Base-by-base conservation (phyloP, 64 coral and sea anemone genomes). In the Dendrophyllia cribrosa region DNA sequence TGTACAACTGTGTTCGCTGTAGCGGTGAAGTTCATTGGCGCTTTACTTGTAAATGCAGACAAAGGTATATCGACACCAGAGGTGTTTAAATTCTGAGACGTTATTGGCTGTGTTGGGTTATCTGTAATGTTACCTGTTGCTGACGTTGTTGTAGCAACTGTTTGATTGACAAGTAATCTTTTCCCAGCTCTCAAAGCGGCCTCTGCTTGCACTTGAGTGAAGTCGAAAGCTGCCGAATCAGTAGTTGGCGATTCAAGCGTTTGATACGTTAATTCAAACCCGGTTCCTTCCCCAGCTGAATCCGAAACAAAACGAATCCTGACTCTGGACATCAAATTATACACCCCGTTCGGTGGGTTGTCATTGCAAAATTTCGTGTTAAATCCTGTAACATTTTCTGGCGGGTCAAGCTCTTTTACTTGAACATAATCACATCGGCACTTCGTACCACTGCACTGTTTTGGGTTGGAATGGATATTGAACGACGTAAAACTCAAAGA, bases 351-450 rank as follows among this genome's bases (percentile, higher is more conserved):
- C 15, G 58, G 78, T 3, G 58, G 78, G 34, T 63, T 63, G 43
- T 63, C 59, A 15, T 82, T 62, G 34, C 78, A 82, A 64, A 63
- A 82, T 89, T 78, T 75, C 49, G 13, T 6, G 59, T 66, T 75
- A 23, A 89, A 89, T 65, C 76, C 87, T 49, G 87, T 20, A 58
- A 14, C n/a, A 89, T 77, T 76, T 46, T 43, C 3, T 49, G 26
- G 14, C 13, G 85, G n/a, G 59, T 77, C 87, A 47, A 62, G 87
- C 34, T 77, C 59, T 25, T 51, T 66, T 3, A 87, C 6, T 17
- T 74, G 78, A 59, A 82, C 58, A 17, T 63, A 82, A 17, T 82
- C 78, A 82, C 78, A 82, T 46, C 58, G 24, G 15, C 78, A 82
- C 14, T 82, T 82, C 19, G 1, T 64, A 15, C 78, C 78, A 6